Conservation (phyloP, 2,113 vertebrate species). For the Etia nguti region DNA sequence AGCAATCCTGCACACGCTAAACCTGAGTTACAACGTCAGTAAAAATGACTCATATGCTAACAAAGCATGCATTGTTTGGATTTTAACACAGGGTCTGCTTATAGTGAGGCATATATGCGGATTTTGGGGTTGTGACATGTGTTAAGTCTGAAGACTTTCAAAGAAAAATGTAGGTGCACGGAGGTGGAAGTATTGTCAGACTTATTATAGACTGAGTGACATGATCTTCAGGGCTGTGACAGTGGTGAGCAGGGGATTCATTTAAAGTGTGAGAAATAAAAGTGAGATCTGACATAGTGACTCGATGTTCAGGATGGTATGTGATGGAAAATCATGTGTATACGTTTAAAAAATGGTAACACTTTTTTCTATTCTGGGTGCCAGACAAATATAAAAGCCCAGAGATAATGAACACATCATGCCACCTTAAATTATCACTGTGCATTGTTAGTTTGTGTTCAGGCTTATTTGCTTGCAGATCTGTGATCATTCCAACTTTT, state of each 20-base stretch:
- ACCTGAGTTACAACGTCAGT: background rate
- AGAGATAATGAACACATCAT: background rate
- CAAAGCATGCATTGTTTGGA: background rate
- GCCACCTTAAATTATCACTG: background rate
- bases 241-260: background rate
- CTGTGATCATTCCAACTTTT: background rate
- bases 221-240: background rate
- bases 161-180: background rate
- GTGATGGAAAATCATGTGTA: background rate
- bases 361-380: background rate
- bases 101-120: background rate
- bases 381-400: background rate
- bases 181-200: background rate
- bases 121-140: background rate
- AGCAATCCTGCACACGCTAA: background rate
- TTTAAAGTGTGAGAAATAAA: background rate
- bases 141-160: background rate
- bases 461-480: background rate
- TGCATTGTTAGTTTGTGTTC: background rate
- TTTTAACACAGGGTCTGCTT: background rate
- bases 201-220: background rate
- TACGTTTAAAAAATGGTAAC: background rate
- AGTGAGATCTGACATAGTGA: background rate
- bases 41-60: background rate
- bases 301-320: background rate